phyloP scores from a whole-genome alignment of 2,113 vertebrate genomes.

The Pangasianodon gigas region DNA sequence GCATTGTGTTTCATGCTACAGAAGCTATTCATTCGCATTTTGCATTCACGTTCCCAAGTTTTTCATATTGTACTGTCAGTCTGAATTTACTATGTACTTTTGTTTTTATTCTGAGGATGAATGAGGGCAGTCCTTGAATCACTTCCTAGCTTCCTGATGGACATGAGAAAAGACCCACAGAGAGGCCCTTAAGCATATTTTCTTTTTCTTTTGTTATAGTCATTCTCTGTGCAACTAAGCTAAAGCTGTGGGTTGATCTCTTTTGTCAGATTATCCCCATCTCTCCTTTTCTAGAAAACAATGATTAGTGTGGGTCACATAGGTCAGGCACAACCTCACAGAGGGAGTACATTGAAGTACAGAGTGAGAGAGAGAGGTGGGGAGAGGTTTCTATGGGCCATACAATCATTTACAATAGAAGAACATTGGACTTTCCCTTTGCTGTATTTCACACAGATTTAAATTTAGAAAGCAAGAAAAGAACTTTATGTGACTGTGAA shows the following conservation, averaged over 20 bases:
- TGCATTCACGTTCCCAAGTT: neutral
- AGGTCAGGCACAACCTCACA: slow-evolving; percentile 42
- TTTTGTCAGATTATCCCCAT: slow-evolving; percentile 46
- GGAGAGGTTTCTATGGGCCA: neutral
- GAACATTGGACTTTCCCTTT: slow-evolving; percentile 1
- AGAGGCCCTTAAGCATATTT: slow-evolving; percentile 9
- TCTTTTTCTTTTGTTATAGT: slow-evolving; percentile 17
- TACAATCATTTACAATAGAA: slow-evolving; percentile 8
- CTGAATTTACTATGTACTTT: neutral
- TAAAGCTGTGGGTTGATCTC: slow-evolving; percentile 34
- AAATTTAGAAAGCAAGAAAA: slow-evolving; percentile 8
- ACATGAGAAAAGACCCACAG: slow-evolving; percentile 28
- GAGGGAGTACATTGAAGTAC: slow-evolving; percentile 38
- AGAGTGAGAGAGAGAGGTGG: slow-evolving; percentile 28
- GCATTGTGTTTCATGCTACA: slow-evolving; percentile 20
- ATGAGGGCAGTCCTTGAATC: slow-evolving; percentile 24
- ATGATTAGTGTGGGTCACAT: slow-evolving; percentile 51
- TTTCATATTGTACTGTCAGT: slow-evolving; percentile 22
- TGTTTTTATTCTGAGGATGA: slow-evolving; percentile 8
- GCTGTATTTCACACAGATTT: slow-evolving; percentile 4
- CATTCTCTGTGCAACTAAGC: slow-evolving; percentile 20
- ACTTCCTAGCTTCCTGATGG: slow-evolving; percentile 27
- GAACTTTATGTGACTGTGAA: neutral
- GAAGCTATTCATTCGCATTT: slow-evolving; percentile 8
- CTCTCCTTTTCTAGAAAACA: slow-evolving; percentile 59